Conservation (phyloP, 2,113 vertebrate genomes). For the Shinisaurus crocodilurus region DNA sequence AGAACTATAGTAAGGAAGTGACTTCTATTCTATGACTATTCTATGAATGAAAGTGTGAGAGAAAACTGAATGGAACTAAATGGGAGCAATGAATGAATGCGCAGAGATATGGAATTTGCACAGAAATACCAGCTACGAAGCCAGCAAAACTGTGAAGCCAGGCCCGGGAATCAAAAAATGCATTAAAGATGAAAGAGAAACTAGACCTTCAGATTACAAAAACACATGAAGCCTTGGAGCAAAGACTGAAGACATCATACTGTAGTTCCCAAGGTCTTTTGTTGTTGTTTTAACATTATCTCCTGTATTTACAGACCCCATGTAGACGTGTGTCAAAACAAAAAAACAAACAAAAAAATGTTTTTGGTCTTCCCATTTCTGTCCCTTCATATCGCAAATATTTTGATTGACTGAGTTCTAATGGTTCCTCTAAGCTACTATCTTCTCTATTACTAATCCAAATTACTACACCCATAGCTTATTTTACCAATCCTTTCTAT, state of each 20-base stretch:
- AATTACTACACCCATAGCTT: neutral
- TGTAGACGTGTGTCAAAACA: neutral
- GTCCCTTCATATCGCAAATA: constrained; percentile 36
- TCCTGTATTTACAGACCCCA: constrained; percentile 9
- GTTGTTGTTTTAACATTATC: neutral
- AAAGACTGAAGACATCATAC: constrained; percentile 21
- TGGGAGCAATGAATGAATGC: neutral
- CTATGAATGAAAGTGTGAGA: neutral
- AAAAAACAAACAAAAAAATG: constrained; percentile 22
- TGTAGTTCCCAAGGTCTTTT: no score
- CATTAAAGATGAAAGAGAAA: constrained; percentile 22
- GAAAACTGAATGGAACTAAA: neutral
- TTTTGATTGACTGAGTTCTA: neutral
- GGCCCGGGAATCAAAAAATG: neutral
- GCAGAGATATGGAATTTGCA: constrained; percentile 17
- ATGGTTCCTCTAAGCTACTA: constrained; percentile 33
- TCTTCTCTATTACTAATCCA: neutral
- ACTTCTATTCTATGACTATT: no score
- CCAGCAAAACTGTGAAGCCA: neutral
- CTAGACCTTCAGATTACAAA: neutral
- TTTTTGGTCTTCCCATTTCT: constrained; percentile 37
- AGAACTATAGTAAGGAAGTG: neutral
- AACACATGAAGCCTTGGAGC: constrained; percentile 27
- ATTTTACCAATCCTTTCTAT: neutral
- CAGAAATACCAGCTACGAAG: neutral